Conservation (phyloP, 2,113 vertebrate genomes). For the Peucedramus taeniatus region DNA sequence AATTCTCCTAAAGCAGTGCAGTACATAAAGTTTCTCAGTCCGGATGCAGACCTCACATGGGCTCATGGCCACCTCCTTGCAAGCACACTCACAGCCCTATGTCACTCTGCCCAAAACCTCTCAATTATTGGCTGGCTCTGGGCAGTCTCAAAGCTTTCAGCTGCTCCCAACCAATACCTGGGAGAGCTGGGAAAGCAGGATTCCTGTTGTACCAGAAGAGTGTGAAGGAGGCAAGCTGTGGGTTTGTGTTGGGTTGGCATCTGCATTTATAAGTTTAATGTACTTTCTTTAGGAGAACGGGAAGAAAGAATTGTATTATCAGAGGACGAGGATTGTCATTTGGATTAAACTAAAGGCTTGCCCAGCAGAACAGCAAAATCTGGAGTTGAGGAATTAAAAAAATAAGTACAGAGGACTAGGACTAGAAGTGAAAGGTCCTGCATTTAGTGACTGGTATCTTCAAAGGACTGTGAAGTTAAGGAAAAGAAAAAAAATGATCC, state of each 20-base stretch:
- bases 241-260: conserved; percentile 11
- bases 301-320: conserved; percentile 23
- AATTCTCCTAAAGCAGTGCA: conserved; percentile 59
- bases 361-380: conserved; percentile 46
- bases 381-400: conserved; percentile 37
- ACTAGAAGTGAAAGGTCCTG: conserved; percentile 21
- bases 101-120: conserved; percentile 29
- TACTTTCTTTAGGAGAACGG: conserved; percentile 43
- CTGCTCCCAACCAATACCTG: conserved; percentile 34
- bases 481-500: not conserved
- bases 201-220: not conserved
- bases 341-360: conserved; percentile 47
- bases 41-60: conserved; percentile 49
- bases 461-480: conserved; percentile 26
- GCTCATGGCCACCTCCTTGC: conserved; percentile 31
- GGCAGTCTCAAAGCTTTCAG: conserved; percentile 10
- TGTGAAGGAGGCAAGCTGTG: conserved; percentile 35
- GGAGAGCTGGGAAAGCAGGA: conserved; percentile 9
- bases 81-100: not conserved
- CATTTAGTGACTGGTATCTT: conserved; percentile 31
- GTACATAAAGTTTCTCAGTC: conserved; percentile 43
- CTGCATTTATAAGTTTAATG: conserved; percentile 23
- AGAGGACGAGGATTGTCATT: conserved; percentile 38
- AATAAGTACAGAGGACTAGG: conserved; percentile 20
- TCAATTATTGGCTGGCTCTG: conserved; percentile 28